Evolutionary conservation across 2,113 vertebrate genomes (phyloP), one percentile per base, ranked within the genome.

Genomic region (Lepus americanus): DNA sequence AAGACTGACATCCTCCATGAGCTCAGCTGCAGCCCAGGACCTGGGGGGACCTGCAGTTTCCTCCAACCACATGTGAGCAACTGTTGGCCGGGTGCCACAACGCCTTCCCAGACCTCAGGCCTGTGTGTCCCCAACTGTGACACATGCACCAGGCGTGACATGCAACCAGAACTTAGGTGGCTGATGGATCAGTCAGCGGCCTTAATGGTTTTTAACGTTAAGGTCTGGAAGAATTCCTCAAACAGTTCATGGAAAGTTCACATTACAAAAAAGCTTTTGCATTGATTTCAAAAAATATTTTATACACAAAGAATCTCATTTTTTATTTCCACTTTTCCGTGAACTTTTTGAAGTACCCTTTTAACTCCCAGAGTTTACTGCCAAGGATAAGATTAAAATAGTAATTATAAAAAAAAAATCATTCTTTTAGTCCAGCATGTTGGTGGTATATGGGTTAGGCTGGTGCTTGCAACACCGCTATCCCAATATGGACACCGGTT

Each of bases 91-190:
- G 64, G 23, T 11, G 63, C 63, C 33, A 7, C 9, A 17, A 9
- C 84, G 39, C 39, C 25, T 44, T 19, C 53, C 23, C 36, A 67
- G 9, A 5, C 13, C 74, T 39, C 39, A 16, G 31, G 5, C 25
- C 9, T 49, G 2, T 1, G 33, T 2, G 1, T 12, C 51, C 44
- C 74, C 14, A 79, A 25, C 12, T 55, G 23, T 23, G 29, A 61
- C 1, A 0, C 31, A 0, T 6, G 8, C 6, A 9, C 10, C 3
- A 6, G 20, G 1, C 6, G 0, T 22, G 27, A 61, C 4, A 12
- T 6, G 1, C 59, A 33, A 1, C 5, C 6, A 17, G 74, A 27
- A 44, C 33, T 3, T 17, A 79, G 2, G 11, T 51, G 77, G n/a
- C 61, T 25, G 5, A 1, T 9, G 49, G n/a, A 17, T 72, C 20